Base-by-base conservation (phyloP, 1,140 invertebrate species). In the Habropoda laboriosa region DNA sequence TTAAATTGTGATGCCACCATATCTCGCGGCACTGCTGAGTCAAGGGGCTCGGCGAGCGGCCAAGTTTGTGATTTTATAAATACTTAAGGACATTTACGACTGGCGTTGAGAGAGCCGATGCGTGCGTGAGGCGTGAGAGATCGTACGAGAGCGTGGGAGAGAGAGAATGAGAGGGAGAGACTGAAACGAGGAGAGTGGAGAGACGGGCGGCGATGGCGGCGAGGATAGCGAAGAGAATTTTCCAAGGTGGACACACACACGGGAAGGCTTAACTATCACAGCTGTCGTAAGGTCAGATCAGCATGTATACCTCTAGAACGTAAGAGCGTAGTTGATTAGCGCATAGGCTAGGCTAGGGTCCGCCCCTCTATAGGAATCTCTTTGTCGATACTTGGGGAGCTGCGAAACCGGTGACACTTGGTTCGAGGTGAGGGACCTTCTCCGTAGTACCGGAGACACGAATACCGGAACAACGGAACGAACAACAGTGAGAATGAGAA, bases 1-100 rank as follows among this genome's bases (percentile, higher is more conserved):
- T 93, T 93, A 91, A 90, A 93, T 93, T 93, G 92, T 93, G 92
- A 93, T 93, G 92, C 91, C 92, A 93, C 91, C 92, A 93, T 93
- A 93, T 93, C 92, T 93, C 91, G 91, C 91, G 91, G 90, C 91
- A 92, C 87, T 89, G 92, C 91, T 91, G 92, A 92, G 91, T 92
- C 91, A 91, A 85, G 90, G 87, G 90, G 89, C 92, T 93, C 92
- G 90, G 92, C 90, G 86, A 86, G 90, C 89, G 88, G 91, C 92
- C 90, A 93, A 93, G 91, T 93, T 92, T 93, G 92, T 93, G 92
- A 93, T 93, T 93, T 93, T 93, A 92, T 93, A 92, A 89, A 90
- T 92, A 91, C 88, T 91, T 92, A 90, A 92, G 89, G 86, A 92
- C 87, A 89, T 89, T 88, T 87, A 87, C 81, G 88, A 86, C 84